Evolutionary conservation across 1,140 invertebrate genomes (phyloP), one percentile per base, ranked within the genome.

Genomic region (Microvelia longipes): DNA sequence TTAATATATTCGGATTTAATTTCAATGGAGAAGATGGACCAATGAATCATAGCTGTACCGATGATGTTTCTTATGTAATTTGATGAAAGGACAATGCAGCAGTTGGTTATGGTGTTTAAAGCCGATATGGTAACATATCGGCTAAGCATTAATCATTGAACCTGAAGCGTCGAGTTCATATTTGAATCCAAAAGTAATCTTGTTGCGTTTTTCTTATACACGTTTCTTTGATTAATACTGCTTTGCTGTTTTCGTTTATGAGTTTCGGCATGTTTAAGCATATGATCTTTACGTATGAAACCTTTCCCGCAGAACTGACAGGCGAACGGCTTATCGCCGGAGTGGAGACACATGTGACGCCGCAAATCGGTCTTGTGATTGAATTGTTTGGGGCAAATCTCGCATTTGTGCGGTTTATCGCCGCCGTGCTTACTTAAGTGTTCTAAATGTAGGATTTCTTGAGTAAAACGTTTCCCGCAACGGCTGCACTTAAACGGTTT

Each of bases 231-330:
- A 13, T 24, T 25, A n/a, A 27, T 5, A 50, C 5, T 5, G 19
- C 35, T 19, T 19, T 50, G 35, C 15, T 29, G 29, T 67, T 74
- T 83, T 68, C 84, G 83, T 65, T 81, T 83, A 79, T 97, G 94
- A 27, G 92, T 97, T 69, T 92, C 89, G 68, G 85, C 82, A 80
- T 97, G 94, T 79, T 97, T 97, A 70, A 92, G 85, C 90, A 96
- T 91, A 79, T 97, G 94, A 79, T 97, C 94, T 78, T 94, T 93
- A 67, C 94, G 85, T 73, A 77, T 94, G 79, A 96, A 96, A 27
- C 91, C 90, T 80, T 96, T 96, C 64, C 86, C 85, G 77, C 93
- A 95, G 35, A 84, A 84, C 69, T 86, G 82, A 81, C 93, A 96
- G 65, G 85, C 81, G 78, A 89, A 93, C 15, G 92, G 92, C 77